These are phyloP conservation scores for Todiramphus chloris DNA, from an alignment of 2,113 vertebrate genomes.

Conservation along the genomic window DNA sequence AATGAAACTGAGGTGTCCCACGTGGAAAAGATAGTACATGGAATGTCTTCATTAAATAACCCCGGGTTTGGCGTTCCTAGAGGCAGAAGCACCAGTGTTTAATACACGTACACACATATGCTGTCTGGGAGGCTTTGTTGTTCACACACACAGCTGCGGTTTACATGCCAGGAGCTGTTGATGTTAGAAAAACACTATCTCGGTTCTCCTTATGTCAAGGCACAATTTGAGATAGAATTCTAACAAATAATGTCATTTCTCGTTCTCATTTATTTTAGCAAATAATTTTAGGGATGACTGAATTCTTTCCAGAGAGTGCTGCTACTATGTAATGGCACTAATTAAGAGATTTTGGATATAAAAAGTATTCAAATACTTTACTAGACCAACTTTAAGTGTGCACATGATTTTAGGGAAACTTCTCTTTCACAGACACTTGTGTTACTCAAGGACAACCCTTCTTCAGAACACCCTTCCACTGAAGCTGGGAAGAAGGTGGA, in stretches of 20 bases:
- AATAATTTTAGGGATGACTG: constrained; percentile 34
- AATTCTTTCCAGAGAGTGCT: neutral
- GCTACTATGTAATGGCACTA: neutral
- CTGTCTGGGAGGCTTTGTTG: neutral
- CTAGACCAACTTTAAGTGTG: neutral
- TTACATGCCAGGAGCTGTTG: neutral
- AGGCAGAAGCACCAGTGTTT: neutral
- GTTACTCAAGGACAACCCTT: neutral
- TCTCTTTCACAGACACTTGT: accelerated
- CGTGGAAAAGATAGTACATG: neutral
- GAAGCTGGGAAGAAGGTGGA: neutral
- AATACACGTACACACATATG: neutral
- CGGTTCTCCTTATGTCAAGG: neutral
- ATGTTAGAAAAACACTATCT: neutral
- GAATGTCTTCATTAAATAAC: neutral
- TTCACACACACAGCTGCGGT: constrained; percentile 16
- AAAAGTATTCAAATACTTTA: neutral
- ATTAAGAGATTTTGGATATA: neutral
- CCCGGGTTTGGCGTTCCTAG: neutral
- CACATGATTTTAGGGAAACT: neutral
- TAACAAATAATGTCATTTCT: neutral
- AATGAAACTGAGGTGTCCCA: neutral
- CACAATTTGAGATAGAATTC: neutral
- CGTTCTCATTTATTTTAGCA: neutral
- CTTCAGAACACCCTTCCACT: neutral